Evolutionary conservation across 2,113 vertebrate genomes (phyloP).

Genomic region (Myanophis thanlyinensis): DNA sequence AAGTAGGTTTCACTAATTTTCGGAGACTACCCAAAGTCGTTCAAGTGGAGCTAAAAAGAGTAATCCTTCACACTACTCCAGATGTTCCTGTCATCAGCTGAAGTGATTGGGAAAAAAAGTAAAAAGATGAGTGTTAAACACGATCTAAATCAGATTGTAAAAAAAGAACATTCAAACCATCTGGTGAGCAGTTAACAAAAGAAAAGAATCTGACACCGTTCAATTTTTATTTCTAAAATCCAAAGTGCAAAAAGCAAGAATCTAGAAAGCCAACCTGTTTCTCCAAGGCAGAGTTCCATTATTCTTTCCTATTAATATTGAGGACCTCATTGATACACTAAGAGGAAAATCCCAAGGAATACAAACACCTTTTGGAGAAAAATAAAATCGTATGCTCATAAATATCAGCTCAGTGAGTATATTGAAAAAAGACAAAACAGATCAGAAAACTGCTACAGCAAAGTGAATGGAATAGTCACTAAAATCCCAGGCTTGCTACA

Average conservation of each 20-base stretch:
- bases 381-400: not conserved
- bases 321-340: not conserved
- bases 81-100: not conserved
- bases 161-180: not conserved
- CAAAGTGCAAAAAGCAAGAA: not conserved
- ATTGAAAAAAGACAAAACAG: not conserved
- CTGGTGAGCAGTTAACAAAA: not conserved
- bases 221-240: not conserved
- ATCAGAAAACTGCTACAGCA: not conserved
- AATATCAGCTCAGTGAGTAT: not conserved
- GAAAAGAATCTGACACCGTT: not conserved
- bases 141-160: not conserved
- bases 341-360: not conserved
- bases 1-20: not conserved
- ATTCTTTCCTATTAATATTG: not conserved
- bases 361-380: not conserved
- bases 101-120: not conserved
- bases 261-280: not conserved
- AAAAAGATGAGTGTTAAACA: not conserved
- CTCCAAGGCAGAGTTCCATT: not conserved
- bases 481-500: not conserved
- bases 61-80: not conserved
- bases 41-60: not conserved
- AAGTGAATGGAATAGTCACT: not conserved
- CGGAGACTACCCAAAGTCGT: not conserved